Percentiles rank a stretch among this genome's conserved stretches.
Evolutionary conservation across 1,140 invertebrate species (phyloP).

Genomic region (Platyscapa corneri): DNA sequence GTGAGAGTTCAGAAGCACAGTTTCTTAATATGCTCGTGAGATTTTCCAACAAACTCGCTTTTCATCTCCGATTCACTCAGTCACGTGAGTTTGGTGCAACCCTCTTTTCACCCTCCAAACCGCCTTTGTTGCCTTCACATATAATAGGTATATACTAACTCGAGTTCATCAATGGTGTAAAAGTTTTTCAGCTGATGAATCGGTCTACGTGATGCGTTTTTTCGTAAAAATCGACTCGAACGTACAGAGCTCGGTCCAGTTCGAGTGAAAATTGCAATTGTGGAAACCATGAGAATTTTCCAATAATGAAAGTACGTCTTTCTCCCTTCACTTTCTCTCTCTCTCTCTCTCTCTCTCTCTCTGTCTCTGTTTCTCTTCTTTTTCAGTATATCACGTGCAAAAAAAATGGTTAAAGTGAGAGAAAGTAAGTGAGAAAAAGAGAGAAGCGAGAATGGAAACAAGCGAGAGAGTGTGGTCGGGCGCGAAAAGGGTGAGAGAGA

Average conservation of each 20-base stretch:
- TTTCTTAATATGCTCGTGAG: slow-evolving; percentile 31
- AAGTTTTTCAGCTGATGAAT: background rate
- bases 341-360: background rate
- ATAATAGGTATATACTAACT: too few species aligned
- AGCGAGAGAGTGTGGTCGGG: background rate
- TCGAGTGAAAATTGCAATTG: slow-evolving; percentile 18
- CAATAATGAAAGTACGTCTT: slow-evolving; percentile 10
- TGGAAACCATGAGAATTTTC: slow-evolving; percentile 19
- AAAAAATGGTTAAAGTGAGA: background rate
- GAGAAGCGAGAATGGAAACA: background rate
- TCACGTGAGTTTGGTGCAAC: background rate
- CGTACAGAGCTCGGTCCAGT: background rate
- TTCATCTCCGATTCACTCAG: background rate
- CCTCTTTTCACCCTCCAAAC: background rate
- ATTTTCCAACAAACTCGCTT: slow-evolving; percentile 14
- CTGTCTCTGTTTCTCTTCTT: background rate
- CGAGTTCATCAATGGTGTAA: background rate
- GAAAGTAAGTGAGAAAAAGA: background rate
- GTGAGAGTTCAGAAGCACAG: background rate
- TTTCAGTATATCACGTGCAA: background rate
- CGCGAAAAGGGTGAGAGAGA: background rate
- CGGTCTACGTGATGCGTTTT: too few species aligned
- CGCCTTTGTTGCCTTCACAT: background rate
- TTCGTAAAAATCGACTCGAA: slow-evolving; percentile 4
- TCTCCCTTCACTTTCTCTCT: background rate